Conservation (phyloP, 2,888 invertebrate species). For the Mythimna loreyi region DNA sequence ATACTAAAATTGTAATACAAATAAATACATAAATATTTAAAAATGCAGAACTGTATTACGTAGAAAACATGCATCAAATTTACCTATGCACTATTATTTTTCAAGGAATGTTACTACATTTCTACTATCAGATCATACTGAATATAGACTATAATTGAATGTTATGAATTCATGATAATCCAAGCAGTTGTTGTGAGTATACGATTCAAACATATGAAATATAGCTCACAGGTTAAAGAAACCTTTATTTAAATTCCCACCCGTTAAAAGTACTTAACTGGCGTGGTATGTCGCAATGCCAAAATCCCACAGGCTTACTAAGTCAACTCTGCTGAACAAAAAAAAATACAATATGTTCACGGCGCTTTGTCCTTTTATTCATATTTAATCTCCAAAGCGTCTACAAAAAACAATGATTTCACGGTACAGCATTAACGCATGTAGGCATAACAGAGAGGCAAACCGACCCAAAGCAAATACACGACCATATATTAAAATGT, state of each 20-base stretch:
- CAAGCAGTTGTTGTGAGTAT: not conserved
- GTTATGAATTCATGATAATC: not conserved
- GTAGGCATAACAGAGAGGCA: constrained; percentile 89
- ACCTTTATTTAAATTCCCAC: constrained; percentile 71
- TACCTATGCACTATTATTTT: not conserved
- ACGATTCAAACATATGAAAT: constrained; percentile 18
- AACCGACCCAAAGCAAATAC: constrained; percentile 87
- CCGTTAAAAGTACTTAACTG: constrained; percentile 78
- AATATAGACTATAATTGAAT: not conserved
- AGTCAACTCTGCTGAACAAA: constrained; percentile 78
- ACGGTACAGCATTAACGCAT: constrained; percentile 90
- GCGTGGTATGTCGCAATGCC: constrained; percentile 75
- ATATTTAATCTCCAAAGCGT: constrained; percentile 87
- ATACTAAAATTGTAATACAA: no score
- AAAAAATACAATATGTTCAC: constrained; percentile 83
- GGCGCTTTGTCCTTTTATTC: constrained; percentile 88
- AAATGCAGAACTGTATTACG: not conserved
- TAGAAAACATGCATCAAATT: not conserved
- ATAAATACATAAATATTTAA: no score
- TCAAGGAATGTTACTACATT: no score
- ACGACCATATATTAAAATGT: constrained; percentile 90
- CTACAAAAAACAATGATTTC: constrained; percentile 90
- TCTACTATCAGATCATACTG: no score
- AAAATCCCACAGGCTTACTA: constrained; percentile 84
- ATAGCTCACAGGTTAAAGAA: constrained; percentile 63